A percentile compares a stretch with the other conserved stretches of the same genome.
phyloP scores from a whole-genome alignment of 1,140 invertebrate genomes.

The Nautilus pompilius region DNA sequence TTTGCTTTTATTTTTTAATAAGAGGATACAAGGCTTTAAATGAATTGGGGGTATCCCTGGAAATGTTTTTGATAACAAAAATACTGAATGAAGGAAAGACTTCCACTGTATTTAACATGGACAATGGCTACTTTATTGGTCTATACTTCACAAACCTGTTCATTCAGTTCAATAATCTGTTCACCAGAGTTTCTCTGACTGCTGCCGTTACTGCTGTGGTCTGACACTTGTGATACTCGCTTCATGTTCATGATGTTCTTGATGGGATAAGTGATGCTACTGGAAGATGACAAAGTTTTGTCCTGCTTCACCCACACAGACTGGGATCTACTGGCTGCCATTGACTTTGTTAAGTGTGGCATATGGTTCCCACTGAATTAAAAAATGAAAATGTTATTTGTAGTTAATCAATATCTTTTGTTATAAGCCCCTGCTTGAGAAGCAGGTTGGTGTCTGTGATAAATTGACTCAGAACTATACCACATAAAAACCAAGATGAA shows the following conservation, averaged over 20 bases:
- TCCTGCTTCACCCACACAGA: slow-evolving; percentile 38
- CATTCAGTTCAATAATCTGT: slow-evolving; percentile 37
- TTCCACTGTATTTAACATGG: too few relatives aligned
- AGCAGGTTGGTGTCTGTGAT: neutral
- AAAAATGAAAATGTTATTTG: neutral
- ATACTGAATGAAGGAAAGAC: neutral
- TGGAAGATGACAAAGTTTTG: slow-evolving; percentile 5
- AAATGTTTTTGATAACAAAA: neutral
- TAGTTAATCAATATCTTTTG: neutral
- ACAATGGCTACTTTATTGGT: too few relatives aligned
- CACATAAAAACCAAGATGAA: slow-evolving; percentile 1
- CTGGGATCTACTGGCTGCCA: slow-evolving; percentile 16
- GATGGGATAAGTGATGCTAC: slow-evolving; percentile 15
- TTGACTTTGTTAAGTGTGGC: neutral
- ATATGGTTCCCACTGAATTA: neutral
- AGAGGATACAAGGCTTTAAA: neutral
- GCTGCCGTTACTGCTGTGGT: slow-evolving; percentile 19
- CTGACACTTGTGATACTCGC: slow-evolving; percentile 34
- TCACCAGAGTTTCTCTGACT: slow-evolving; percentile 36
- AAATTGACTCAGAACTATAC: neutral
- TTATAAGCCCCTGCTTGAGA: neutral
- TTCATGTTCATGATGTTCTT: slow-evolving; percentile 30
- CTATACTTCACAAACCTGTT: slow-evolving; percentile 34
- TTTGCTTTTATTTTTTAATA: neutral
- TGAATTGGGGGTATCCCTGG: neutral